Base-by-base conservation (phyloP, 2,797 vertebrate genomes). In the Melanotaenia maccullochi region DNA sequence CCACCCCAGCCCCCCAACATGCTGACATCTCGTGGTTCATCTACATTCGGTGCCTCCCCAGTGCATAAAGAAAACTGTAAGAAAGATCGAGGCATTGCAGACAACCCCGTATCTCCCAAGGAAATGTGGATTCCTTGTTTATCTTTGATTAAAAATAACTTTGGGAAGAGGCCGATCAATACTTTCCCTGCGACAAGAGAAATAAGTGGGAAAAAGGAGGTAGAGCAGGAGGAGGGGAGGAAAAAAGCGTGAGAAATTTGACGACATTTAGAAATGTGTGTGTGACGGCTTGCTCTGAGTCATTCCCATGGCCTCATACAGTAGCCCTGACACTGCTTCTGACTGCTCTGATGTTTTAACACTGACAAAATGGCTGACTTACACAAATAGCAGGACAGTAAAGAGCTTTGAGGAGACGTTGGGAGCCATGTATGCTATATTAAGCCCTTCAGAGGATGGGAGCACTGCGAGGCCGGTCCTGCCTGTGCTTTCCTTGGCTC, bases 111-210 rank as follows among this genome's bases (percentile, higher is more conserved):
- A 61, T 89, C 91, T 94, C 92, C 92, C 93, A 94, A 86, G 90
- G 91, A 94, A 87, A 92, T 81, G 82, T 75, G 76, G 79, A 90
- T 81, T 90, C 81, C 79, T 87, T 94, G 94, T 95, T 95, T 95
- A 94, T 93, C 83, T 94, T 92, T 82, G 88, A 90, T 91, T 93
- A 93, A 90, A 95, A 94, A 94, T 95, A 94, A 92, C 94, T 93
- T 93, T 94, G 93, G 92, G 93, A 95, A 94, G 91, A 86, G 44
- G 86, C 71, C 84, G 93, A 95, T 95, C 93, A 76, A 94, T 95
- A 93, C 83, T 85, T 93, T 94, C 93, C 93, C 92, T 94, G 71
- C 62, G 40, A 85, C 84, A 49, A 71, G 76, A 80, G 73, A 67
- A 79, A 79, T 12, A 28, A 30, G 83, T 51, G 40, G 24, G 49